phyloP scores from a whole-genome alignment of 1,140 invertebrate genomes.

The Drosophila tropicalis region DNA sequence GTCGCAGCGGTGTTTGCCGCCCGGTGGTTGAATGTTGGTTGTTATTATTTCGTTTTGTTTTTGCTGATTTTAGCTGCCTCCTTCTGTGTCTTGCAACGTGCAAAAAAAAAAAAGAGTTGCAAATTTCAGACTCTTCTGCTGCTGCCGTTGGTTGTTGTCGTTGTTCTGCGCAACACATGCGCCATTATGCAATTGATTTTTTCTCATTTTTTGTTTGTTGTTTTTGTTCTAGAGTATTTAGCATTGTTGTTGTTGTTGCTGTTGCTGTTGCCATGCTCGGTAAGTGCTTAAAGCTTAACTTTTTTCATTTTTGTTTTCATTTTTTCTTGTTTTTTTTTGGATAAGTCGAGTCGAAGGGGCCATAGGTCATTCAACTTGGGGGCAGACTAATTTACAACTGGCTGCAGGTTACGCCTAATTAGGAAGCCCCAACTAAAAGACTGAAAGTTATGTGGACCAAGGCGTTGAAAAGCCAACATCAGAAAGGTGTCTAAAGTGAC shows the following conservation, averaged over 20 bases:
- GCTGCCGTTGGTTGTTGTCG: constrained; percentile 38
- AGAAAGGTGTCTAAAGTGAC: constrained; percentile 79
- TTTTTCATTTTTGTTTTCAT: constrained; percentile 18
- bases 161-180: constrained; percentile 75
- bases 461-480: constrained; percentile 45
- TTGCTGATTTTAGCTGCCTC: constrained; percentile 23
- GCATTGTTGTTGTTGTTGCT: constrained; percentile 54
- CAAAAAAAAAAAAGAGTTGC: constrained; percentile 75
- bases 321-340: constrained; percentile 9
- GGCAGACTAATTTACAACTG: constrained; percentile 61
- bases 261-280: constrained; percentile 42
- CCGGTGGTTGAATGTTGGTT: constrained; percentile 60
- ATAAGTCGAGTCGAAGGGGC: constrained; percentile 24
- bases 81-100: constrained; percentile 57
- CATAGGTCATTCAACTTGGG: constrained; percentile 68
- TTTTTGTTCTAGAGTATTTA: constrained; percentile 24
- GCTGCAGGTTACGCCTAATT: constrained; percentile 67
- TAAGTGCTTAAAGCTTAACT: constrained; percentile 19
- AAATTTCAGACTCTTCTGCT: constrained; percentile 50
- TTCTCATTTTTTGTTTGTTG: constrained; percentile 50
- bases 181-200: constrained; percentile 82
- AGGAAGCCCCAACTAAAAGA: constrained; percentile 63
- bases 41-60: constrained; percentile 32
- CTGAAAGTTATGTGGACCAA: constrained; percentile 41
- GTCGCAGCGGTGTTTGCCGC: constrained; percentile 34